Conservation (phyloP, 2,888 invertebrate genomes). For the Frankliniella fusca region DNA sequence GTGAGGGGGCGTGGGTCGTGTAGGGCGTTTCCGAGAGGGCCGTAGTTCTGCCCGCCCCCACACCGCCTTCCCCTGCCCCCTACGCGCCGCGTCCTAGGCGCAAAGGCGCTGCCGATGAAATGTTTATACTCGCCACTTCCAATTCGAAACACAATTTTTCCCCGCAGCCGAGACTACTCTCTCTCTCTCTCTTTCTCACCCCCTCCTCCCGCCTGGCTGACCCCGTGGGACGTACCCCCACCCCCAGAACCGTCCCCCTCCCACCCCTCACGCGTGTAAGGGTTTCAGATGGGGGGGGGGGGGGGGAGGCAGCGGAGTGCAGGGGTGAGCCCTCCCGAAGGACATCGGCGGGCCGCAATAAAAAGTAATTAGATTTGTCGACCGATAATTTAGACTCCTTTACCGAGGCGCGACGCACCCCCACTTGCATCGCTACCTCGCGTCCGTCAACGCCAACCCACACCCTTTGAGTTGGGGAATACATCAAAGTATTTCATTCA, state of each 20-base stretch:
- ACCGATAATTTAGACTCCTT: not conserved
- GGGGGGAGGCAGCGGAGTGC: not conserved
- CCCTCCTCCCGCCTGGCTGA: not conserved
- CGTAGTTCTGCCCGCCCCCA: not conserved
- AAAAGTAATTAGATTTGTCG: not conserved
- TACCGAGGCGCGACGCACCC: not conserved
- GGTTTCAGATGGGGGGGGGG: too few species aligned
- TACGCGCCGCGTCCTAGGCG: too few species aligned
- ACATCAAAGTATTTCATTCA: too few species aligned
- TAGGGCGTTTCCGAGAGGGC: not conserved
- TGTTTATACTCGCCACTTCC: conserved; percentile 21
- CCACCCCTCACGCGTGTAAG: too few species aligned
- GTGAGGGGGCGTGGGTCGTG: not conserved
- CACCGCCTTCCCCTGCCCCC: not conserved
- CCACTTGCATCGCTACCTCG: too few species aligned
- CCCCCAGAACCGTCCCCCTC: not conserved
- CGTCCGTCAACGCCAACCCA: too few species aligned
- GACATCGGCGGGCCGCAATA: not conserved
- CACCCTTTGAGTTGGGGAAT: too few species aligned
- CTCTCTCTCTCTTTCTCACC: not conserved
- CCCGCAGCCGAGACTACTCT: not conserved
- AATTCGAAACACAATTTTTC: conserved; percentile 16
- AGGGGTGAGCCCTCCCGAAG: not conserved
- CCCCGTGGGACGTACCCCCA: not conserved
- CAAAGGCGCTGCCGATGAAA: not conserved